These are phyloP conservation scores for Danio jaintianensis DNA, from an alignment of 2,797 vertebrate genomes.

Conservation along the genomic window DNA sequence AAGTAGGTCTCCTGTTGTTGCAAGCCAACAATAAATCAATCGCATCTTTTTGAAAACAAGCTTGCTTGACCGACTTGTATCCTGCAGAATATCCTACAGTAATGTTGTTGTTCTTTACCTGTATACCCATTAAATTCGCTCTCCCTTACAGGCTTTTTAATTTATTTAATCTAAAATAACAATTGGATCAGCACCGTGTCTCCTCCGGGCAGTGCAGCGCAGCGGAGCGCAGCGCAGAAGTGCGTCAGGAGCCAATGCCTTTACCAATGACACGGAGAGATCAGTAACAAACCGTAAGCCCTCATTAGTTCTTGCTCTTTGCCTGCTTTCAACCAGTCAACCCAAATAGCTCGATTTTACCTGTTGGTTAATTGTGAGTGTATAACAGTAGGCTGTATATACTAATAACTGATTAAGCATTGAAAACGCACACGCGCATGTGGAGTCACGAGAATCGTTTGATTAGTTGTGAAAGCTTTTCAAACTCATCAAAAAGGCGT, in stretches of 20 bases:
- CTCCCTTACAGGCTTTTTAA: not conserved
- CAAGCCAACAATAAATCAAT: not conserved
- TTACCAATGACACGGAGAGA: constrained; percentile 24
- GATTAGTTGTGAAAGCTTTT: not conserved
- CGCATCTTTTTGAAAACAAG: not conserved
- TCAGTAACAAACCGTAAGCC: not conserved
- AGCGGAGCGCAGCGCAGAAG: constrained; percentile 25
- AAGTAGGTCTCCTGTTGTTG: not conserved
- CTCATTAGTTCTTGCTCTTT: not conserved
- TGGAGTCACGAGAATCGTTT: not conserved
- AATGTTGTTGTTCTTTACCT: not conserved
- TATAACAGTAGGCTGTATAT: not conserved
- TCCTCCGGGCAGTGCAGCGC: constrained; percentile 35
- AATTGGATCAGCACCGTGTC: constrained; percentile 49
- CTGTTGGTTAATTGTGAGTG: not conserved
- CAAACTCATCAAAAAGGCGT: not conserved
- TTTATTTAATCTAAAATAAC: constrained; percentile 53
- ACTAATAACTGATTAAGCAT: not conserved
- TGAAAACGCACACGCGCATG: not conserved
- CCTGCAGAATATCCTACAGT: constrained; percentile 11
- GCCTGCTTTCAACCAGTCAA: not conserved
- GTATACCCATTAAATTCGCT: not conserved
- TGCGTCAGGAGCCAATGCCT: constrained; percentile 33
- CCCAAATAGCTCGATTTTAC: not conserved
- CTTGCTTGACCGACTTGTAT: not conserved